Evolutionary conservation across 2,888 invertebrate species (phyloP), one percentile per base, ranked within the genome.

Genomic region (Bimastos eiseni): DNA sequence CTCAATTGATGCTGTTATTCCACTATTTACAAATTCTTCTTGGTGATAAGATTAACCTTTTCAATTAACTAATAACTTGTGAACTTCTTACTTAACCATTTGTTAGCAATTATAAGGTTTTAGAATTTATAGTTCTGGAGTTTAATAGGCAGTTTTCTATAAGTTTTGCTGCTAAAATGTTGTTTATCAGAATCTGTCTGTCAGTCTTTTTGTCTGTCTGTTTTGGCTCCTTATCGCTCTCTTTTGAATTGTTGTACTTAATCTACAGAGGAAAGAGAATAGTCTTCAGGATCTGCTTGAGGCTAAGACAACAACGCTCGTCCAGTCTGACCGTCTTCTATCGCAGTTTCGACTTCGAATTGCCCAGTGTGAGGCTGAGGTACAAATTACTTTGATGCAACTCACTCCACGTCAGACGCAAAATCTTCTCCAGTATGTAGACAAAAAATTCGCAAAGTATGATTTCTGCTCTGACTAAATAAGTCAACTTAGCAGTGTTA

Each of bases 261-360:
- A 41, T 41, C 6, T 33, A 55, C 83, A 91, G 92, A 90, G 89
- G 33, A 91, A 92, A 83, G 91, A 92, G 86, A 90, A 83, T 34
- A 49, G 88, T 90, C 93, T 95, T 33, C 94, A 95, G 91, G 94
- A 94, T 86, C 92, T 95, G 41, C 92, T 95, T 88, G 94, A 94
- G 83, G 94, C 95, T 38, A 95, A 95, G 92, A 93, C 94, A 24
- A 92, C 94, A 88, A 94, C 95, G 1, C 91, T 95, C 83, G 92
- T 93, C 1, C 95, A 95, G 92, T 94, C 94, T 49, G 95, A 95
- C 92, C 92, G 94, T 36, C 93, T 95, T 44, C 93, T 95, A 34
- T 92, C 94, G 5, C 94, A 95, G 92, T 94, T 94, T 91, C 91
- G 94, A 38, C 93, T 93, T 17, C 92, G 93, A n/a, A 93, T 94